These are phyloP conservation scores for Physocephala rufipes DNA, from an alignment of 2,888 invertebrate genomes.

Conservation along the genomic window DNA sequence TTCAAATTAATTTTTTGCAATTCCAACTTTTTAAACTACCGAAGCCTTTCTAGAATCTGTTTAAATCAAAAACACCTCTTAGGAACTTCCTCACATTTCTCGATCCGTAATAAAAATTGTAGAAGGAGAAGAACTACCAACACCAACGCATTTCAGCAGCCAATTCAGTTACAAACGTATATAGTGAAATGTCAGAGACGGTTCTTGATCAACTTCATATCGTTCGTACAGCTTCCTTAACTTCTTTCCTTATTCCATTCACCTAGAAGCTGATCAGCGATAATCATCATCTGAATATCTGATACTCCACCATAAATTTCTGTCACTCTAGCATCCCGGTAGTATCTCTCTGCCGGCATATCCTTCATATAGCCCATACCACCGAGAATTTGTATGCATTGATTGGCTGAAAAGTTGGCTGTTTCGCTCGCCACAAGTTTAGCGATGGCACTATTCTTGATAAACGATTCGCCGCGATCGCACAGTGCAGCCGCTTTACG, in stretches of 20 bases:
- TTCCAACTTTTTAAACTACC: no score
- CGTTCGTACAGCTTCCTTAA: background rate
- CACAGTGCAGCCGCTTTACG: constrained; percentile 75
- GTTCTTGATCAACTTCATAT: background rate
- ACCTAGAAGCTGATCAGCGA: constrained; percentile 70
- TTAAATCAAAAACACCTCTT: no score
- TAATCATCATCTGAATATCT: constrained; percentile 77
- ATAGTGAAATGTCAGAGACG: no score
- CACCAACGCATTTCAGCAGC: no score
- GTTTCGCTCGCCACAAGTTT: constrained; percentile 77
- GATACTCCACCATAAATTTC: constrained; percentile 84
- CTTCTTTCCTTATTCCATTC: constrained; percentile 39
- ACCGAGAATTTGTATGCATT: constrained; percentile 79
- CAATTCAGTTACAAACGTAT: no score
- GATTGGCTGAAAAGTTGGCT: constrained; percentile 75
- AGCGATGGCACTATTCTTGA: constrained; percentile 79
- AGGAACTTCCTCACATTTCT: no score
- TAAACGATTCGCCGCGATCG: constrained; percentile 66
- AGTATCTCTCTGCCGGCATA: constrained; percentile 79
- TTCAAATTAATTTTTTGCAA: no score
- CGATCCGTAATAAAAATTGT: no score
- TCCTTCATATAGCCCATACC: constrained; percentile 76
- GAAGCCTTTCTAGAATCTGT: no score
- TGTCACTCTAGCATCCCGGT: constrained; percentile 80
- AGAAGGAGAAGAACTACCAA: no score